Evolutionary conservation across 2,113 vertebrate species (phyloP).

Genomic region (Centropus unirufus): DNA sequence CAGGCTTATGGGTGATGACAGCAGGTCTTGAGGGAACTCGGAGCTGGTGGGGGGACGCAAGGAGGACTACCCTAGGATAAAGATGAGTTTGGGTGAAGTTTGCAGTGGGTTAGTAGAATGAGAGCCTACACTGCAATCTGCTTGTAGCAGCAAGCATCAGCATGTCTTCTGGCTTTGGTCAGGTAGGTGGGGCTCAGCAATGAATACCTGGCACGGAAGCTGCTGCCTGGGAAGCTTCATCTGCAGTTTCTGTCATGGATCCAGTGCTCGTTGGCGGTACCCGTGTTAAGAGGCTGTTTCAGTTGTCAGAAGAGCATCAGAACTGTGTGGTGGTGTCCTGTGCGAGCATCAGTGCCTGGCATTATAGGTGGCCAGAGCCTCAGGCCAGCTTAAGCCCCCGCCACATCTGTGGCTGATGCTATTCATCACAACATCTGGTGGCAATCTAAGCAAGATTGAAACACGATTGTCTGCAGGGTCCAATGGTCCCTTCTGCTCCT

Average conservation of each 20-base stretch:
- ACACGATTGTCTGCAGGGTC: not conserved
- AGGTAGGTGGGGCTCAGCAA: not conserved
- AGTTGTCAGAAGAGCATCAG: not conserved
- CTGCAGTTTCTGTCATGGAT: constrained; percentile 33
- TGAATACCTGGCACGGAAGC: not conserved
- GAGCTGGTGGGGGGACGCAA: rapidly evolving
- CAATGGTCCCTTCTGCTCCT: not conserved
- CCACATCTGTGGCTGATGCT: rapidly evolving
- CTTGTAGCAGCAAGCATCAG: rapidly evolving
- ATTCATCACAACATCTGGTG: rapidly evolving
- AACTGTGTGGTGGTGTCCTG: not conserved
- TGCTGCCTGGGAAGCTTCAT: constrained; percentile 2
- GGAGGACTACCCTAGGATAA: not conserved
- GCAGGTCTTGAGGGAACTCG: not conserved
- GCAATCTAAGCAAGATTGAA: not conserved
- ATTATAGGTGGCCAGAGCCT: not conserved
- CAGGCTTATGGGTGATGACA: not conserved
- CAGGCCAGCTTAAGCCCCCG: not conserved
- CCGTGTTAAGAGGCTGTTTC: not conserved
- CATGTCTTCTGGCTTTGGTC: not conserved
- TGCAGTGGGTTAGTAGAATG: not conserved
- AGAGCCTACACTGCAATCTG: not conserved
- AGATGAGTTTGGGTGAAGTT: not conserved
- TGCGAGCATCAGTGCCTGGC: rapidly evolving
- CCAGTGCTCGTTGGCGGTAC: not conserved